Conservation (phyloP, 2,888 invertebrate species). For the Tetrapedia diversipes region DNA sequence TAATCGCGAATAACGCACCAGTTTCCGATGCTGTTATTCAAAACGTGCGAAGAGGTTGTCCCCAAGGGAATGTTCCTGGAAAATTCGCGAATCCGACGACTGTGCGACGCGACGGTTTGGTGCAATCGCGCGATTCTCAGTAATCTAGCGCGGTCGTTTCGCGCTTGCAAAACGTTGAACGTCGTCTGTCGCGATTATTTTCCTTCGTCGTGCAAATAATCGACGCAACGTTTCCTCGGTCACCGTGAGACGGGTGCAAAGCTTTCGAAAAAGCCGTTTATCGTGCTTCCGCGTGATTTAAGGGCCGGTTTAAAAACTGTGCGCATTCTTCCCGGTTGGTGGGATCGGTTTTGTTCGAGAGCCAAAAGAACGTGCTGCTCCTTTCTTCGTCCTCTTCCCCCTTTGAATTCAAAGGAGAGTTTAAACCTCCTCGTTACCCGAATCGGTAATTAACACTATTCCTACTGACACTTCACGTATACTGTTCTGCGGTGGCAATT, state of each 20-base stretch:
- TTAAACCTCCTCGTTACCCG: not conserved
- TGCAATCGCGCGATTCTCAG: slow-evolving; percentile 21
- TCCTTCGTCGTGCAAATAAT: slow-evolving; percentile 37
- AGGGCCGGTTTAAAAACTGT: slow-evolving; percentile 18
- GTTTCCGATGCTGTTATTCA: too few species aligned
- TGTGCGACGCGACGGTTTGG: not conserved
- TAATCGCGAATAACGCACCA: too few species aligned
- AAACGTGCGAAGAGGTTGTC: not conserved
- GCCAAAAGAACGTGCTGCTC: not conserved
- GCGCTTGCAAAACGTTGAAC: slow-evolving; percentile 15
- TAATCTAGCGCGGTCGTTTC: not conserved
- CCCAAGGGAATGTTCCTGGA: not conserved
- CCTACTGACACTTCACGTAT: too few species aligned
- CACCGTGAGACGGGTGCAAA: slow-evolving; percentile 18
- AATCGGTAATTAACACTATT: too few species aligned
- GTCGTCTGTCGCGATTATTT: slow-evolving; percentile 37
- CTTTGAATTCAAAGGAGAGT: not conserved
- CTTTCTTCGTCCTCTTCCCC: not conserved
- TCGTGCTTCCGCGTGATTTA: slow-evolving; percentile 31
- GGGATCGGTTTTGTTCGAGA: not conserved
- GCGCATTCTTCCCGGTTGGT: not conserved
- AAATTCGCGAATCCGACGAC: not conserved
- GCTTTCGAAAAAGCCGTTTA: slow-evolving; percentile 27
- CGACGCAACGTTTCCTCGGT: slow-evolving; percentile 26
- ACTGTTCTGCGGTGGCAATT: too few species aligned